These are phyloP conservation scores for Notarius lentiginosus DNA, from an alignment of 2,113 vertebrate species.

Conservation along the genomic window DNA sequence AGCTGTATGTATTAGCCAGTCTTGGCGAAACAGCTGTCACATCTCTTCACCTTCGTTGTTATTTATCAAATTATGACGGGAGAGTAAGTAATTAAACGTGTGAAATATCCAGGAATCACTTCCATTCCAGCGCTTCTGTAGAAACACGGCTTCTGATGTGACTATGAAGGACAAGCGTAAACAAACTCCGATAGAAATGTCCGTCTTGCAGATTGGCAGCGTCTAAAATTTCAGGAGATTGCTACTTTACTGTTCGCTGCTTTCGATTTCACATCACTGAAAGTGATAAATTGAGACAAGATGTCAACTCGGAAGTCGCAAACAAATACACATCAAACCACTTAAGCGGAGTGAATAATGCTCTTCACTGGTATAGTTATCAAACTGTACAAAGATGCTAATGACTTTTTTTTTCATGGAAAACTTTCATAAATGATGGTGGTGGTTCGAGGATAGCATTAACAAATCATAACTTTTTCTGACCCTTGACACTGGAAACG, in stretches of 20 bases:
- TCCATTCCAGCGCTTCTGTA: background rate
- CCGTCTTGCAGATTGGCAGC: background rate
- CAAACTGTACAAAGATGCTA: background rate
- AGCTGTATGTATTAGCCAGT: background rate
- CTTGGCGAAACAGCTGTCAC: background rate
- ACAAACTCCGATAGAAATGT: background rate
- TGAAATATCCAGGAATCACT: background rate
- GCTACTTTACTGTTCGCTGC: background rate
- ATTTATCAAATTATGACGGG: background rate
- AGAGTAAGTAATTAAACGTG: background rate
- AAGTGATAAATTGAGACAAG: background rate
- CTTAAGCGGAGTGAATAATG: background rate
- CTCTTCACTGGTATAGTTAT: constrained; percentile 48
- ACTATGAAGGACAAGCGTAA: background rate
- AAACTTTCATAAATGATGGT: background rate
- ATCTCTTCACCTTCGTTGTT: background rate
- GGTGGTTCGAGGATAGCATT: too few relatives aligned
- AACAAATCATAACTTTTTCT: background rate
- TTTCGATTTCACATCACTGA: background rate
- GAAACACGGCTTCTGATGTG: background rate
- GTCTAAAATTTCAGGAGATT: background rate
- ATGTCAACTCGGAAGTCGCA: background rate
- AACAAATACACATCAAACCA: background rate
- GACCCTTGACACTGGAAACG: background rate
- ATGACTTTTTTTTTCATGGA: background rate